Evolutionary conservation across 2,113 vertebrate genomes (phyloP).

Genomic region (Grammomys dolichurus): DNA sequence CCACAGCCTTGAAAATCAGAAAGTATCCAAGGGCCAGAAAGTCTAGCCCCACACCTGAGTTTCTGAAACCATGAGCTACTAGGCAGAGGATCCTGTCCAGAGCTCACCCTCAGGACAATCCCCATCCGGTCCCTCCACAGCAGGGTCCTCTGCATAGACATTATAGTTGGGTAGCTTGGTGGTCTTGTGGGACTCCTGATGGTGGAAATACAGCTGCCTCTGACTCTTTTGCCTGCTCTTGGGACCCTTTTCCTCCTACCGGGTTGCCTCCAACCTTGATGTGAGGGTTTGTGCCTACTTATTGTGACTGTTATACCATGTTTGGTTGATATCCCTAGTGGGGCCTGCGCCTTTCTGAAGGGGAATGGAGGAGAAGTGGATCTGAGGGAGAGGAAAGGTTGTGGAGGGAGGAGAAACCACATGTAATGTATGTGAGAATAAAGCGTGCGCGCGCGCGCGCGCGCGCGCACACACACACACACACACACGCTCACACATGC

Average conservation of each 20-base stretch:
- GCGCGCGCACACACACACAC: too few species aligned
- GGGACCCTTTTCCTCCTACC: too few species aligned
- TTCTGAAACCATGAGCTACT: not conserved
- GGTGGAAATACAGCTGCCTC: too few species aligned
- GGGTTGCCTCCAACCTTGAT: too few species aligned
- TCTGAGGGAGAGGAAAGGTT: not conserved
- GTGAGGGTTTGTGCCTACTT: too few species aligned
- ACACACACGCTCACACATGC: too few species aligned
- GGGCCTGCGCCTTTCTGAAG: not conserved
- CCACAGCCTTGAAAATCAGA: not conserved
- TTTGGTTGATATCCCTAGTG: not conserved
- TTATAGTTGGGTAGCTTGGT: not conserved
- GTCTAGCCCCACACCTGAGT: not conserved
- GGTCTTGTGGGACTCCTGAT: too few species aligned
- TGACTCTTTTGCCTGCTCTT: too few species aligned
- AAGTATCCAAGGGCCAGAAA: fast-evolving
- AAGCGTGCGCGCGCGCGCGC: too few species aligned
- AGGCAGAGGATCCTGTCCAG: not conserved
- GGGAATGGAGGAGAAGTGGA: not conserved
- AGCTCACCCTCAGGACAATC: fast-evolving
- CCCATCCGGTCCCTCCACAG: too few species aligned
- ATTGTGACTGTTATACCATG: too few species aligned
- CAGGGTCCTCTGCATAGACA: not conserved
- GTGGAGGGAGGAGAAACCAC: not conserved
- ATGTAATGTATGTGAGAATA: not conserved